Evolutionary conservation across 2,113 vertebrate species (phyloP).

Genomic region (Typhlomys cinereus): DNA sequence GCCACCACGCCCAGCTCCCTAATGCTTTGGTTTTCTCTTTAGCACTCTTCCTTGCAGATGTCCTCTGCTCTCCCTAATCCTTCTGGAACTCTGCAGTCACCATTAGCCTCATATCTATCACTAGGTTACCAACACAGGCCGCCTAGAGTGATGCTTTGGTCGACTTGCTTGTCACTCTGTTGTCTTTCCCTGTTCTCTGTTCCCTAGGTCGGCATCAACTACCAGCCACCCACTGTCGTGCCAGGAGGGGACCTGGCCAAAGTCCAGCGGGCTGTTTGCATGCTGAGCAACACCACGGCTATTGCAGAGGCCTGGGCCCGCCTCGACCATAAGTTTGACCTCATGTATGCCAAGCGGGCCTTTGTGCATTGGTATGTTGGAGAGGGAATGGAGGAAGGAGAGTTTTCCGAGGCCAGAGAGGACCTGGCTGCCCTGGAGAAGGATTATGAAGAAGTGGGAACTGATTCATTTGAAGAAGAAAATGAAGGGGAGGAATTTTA

Average conservation of each 20-base stretch:
- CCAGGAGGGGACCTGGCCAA: conserved; percentile 87
- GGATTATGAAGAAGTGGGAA: conserved; percentile 90
- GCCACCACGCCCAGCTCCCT: no score
- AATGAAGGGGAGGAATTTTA: conserved; percentile 84
- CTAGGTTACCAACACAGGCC: not conserved
- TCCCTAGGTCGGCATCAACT: conserved; percentile 89
- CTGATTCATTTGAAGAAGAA: conserved; percentile 87
- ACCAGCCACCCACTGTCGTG: conserved; percentile 87
- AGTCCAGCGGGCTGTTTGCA: conserved; percentile 87
- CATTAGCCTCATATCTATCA: not conserved
- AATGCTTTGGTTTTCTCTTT: not conserved
- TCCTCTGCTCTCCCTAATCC: not conserved
- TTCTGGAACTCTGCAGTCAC: not conserved
- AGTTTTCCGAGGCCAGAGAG: conserved; percentile 88
- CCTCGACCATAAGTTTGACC: conserved; percentile 88
- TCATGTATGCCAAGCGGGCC: conserved; percentile 89
- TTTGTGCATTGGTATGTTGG: conserved; percentile 91
- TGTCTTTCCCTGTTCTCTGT: not conserved
- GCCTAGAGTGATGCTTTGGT: not conserved
- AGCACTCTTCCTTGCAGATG: no score
- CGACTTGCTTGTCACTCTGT: not conserved
- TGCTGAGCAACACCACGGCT: conserved; percentile 89
- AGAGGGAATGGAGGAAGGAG: conserved; percentile 90
- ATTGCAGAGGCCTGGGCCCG: conserved; percentile 89
- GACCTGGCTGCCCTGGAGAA: conserved; percentile 90